These are phyloP conservation scores for Sebastolobus alascanus DNA, from an alignment of 2,797 vertebrate genomes.

Conservation along the genomic window DNA sequence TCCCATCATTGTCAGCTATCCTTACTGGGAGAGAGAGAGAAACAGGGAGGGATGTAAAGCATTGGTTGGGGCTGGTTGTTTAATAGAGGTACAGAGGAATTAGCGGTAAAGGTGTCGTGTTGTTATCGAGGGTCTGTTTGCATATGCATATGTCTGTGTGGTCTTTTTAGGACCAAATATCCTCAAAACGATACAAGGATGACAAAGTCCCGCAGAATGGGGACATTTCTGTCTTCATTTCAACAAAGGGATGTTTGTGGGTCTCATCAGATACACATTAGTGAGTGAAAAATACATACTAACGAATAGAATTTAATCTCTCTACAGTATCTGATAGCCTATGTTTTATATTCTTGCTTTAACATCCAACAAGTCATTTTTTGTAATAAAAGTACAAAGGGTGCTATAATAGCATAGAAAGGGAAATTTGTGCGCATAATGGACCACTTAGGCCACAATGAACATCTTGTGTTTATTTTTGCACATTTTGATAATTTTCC, in stretches of 20 bases:
- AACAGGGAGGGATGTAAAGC: slow-evolving; percentile 46
- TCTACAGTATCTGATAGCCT: slow-evolving; percentile 17
- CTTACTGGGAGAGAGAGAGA: slow-evolving; percentile 42
- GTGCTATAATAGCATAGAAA: slow-evolving; percentile 58
- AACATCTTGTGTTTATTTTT: slow-evolving; percentile 78
- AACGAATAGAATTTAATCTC: slow-evolving; percentile 7
- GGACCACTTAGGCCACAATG: slow-evolving; percentile 71
- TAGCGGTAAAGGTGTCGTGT: slow-evolving; percentile 32
- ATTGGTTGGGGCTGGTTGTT: slow-evolving; percentile 48
- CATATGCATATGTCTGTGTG: background rate
- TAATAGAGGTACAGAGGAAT: slow-evolving; percentile 54
- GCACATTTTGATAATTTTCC: slow-evolving; percentile 73
- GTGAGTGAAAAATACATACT: background rate
- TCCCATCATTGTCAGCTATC: slow-evolving; percentile 73
- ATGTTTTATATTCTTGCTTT: slow-evolving; percentile 45
- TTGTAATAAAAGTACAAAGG: slow-evolving; percentile 54
- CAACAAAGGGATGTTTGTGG: background rate
- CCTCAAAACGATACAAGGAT: slow-evolving; percentile 2
- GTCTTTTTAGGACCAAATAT: slow-evolving; percentile 16
- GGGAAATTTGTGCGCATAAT: slow-evolving; percentile 69
- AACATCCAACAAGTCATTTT: slow-evolving; percentile 34
- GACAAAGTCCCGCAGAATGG: slow-evolving; percentile 2
- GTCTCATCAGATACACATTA: background rate
- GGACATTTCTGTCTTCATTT: background rate
- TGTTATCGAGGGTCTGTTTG: slow-evolving; percentile 24